These are phyloP conservation scores for Esox niger DNA, from an alignment of 2,113 vertebrate species.

Conservation along the genomic window DNA sequence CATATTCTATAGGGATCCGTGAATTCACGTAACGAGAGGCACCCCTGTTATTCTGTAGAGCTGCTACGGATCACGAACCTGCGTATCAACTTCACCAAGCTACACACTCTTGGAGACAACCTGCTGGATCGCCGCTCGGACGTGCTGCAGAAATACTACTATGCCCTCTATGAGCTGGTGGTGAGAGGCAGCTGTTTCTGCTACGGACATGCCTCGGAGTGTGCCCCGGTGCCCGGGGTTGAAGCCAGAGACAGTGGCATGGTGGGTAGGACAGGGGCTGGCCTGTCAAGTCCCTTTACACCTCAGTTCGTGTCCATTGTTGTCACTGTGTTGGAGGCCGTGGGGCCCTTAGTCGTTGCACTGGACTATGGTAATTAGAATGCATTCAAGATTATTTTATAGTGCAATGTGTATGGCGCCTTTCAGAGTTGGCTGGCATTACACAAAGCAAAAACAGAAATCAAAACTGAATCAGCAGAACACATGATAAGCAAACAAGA, in stretches of 20 bases:
- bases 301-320: not conserved
- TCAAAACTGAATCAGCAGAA: no score
- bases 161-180: constrained; percentile 75
- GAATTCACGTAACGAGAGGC: not conserved
- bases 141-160: constrained; percentile 80
- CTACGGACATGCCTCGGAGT: constrained; percentile 78
- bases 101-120: constrained; percentile 77
- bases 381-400: no score
- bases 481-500: no score
- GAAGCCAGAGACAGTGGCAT: constrained; percentile 53
- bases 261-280: constrained; percentile 46
- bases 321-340: not conserved
- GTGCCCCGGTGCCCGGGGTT: constrained; percentile 64
- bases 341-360: not conserved
- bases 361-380: no score
- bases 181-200: constrained; percentile 79
- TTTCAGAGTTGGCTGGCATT: no score
- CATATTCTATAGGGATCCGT: not conserved
- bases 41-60: constrained; percentile 52
- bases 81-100: constrained; percentile 77
- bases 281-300: not conserved
- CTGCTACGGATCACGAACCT: constrained; percentile 77
- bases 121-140: constrained; percentile 68
- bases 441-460: no score
- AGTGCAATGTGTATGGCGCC: no score